These are phyloP conservation scores for Holotrichia oblita DNA, from an alignment of 1,140 invertebrate species.

Conservation along the genomic window DNA sequence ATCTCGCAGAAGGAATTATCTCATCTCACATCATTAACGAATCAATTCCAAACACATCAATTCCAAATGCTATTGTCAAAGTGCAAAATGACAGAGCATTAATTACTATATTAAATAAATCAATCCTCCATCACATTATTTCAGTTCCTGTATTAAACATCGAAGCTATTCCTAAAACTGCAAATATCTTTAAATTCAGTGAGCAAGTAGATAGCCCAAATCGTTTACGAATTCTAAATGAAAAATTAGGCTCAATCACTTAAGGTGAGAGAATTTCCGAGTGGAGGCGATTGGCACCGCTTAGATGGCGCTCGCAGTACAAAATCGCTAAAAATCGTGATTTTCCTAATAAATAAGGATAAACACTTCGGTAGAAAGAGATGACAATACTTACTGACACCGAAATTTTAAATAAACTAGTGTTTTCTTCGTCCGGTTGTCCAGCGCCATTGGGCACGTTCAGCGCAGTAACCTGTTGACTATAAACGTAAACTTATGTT, in stretches of 20 bases:
- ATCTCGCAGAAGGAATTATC: constrained; percentile 1
- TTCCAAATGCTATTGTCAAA: constrained; percentile 13
- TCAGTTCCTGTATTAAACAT: not conserved
- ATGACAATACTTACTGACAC: too few relatives aligned
- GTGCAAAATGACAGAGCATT: constrained; percentile 17
- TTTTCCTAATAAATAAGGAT: too few relatives aligned
- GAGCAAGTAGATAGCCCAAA: not conserved
- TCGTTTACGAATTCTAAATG: constrained; percentile 4
- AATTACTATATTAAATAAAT: constrained; percentile 11
- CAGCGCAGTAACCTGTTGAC: too few relatives aligned
- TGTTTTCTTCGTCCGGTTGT: too few relatives aligned
- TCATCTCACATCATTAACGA: constrained; percentile 10
- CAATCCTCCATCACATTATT: not conserved
- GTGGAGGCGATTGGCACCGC: too few relatives aligned
- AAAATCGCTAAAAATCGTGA: too few relatives aligned
- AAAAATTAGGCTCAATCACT: too few relatives aligned
- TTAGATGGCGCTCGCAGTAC: too few relatives aligned
- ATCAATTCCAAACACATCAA: not conserved
- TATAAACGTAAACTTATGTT: too few relatives aligned
- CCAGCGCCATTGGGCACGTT: too few relatives aligned
- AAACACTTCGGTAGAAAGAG: too few relatives aligned
- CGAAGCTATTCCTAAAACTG: constrained; percentile 6
- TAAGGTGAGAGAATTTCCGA: not conserved
- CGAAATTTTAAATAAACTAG: too few relatives aligned
- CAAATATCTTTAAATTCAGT: constrained; percentile 23